Evolutionary conservation across 2,113 vertebrate species (phyloP), one percentile per base, ranked within the genome.

Genomic region (Etia nguti): DNA sequence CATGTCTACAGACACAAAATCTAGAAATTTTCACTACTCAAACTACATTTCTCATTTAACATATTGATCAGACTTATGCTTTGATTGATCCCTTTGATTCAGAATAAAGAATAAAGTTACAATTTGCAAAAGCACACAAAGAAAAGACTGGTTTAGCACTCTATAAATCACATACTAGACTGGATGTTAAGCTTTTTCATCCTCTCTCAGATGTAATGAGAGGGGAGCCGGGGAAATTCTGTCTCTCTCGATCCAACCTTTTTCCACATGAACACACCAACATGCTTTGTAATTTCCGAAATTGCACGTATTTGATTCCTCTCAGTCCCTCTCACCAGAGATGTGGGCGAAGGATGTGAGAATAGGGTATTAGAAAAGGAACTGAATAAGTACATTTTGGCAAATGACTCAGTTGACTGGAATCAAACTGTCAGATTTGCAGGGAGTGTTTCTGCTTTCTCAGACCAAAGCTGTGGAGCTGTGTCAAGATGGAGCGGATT

Each of bases 341-440:
- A 38, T 65, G 1, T 0, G 2, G 22, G 6, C 0, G 6, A 38
- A 0, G 60, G 10, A 38, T 65, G 34, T 65, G 60, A 38, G 60
- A 38, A 65, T 38, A 12, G 18, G 60, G 18, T 36, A 65, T n/a
- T 36, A 36, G 34, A 65, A 65, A 34, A 3, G 34, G 20, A 65
- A 65, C 34, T 65, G n/a, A 65, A 13, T 6, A 65, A 8, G 34
- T 65, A 65, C 1, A 65, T 0, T 65, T 34, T 65, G 60, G 18
- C 20, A 65, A 65, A 65, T 38, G 4, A 38, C 6, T 12, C 6
- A 13, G 34, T 22, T 65, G 60, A 65, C 60, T 65, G 34, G 20
- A 65, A 13, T 38, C 18, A 65, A 38, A 65, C 20, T 38, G 20
- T 8, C 6, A 3, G 4, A 0, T 3, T 34, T 38, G 20, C 34